Evolutionary conservation across 2,113 vertebrate genomes (phyloP).

Genomic region (Glaucomys volans): DNA sequence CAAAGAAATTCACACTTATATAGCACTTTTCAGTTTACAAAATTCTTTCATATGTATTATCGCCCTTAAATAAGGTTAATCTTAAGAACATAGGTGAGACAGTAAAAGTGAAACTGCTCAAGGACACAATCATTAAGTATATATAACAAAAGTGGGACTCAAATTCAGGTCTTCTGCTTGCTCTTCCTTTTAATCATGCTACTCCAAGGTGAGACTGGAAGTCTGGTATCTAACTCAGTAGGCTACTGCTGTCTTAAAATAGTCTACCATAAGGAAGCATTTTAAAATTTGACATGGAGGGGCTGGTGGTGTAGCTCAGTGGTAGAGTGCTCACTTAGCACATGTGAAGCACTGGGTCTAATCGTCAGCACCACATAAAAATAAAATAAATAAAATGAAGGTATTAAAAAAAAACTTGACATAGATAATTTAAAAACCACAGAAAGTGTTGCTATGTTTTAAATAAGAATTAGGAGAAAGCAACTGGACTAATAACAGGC

Average conservation of each 20-base stretch:
- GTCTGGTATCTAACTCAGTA: background rate
- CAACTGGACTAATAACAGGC: background rate
- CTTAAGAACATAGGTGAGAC: background rate
- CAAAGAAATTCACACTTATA: background rate
- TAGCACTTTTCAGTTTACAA: background rate
- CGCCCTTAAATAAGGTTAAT: background rate
- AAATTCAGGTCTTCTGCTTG: background rate
- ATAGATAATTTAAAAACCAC: background rate
- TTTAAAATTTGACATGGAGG: background rate
- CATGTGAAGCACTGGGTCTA: no score
- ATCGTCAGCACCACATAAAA: no score
- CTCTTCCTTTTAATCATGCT: background rate
- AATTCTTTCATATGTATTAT: background rate
- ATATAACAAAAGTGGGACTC: background rate
- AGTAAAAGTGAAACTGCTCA: background rate
- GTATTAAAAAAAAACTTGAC: background rate
- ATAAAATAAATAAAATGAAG: no score
- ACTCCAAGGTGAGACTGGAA: background rate
- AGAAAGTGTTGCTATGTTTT: background rate
- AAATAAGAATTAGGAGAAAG: conserved; percentile 32
- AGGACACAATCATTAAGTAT: background rate
- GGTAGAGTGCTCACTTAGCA: no score
- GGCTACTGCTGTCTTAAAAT: background rate
- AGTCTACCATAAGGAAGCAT: background rate
- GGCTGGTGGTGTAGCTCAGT: no score